Base-by-base conservation (phyloP, 2,888 invertebrate species). In the Oscheius sp. region DNA sequence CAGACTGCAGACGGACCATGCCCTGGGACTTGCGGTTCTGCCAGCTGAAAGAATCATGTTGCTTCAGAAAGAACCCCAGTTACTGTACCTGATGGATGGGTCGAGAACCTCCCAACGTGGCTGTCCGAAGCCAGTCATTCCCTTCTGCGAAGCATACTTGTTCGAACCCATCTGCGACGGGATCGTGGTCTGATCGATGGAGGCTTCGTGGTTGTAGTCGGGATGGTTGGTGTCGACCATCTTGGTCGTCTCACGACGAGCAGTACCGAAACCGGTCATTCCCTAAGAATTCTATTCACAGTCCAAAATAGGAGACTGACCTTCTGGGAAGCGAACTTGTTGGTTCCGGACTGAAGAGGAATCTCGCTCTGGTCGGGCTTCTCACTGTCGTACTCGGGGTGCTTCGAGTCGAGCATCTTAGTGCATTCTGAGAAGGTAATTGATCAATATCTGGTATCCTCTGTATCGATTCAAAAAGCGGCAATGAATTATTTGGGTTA, bases 51-150 rank as follows among this genome's bases (percentile, higher is more conserved):
- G 80, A 42, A 7, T 7, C 7, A 5, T 55, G 21, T 9, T 55
- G 3, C 5, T 55, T 55, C 21, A 21, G 21, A 21, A 21, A 21
- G 42, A 51, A 21, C 32, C 51, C 37, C 51, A 59, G 37, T 47
- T 70, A 68, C 7, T 55, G 29, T 29, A 29, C 55, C 55, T 29
- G 68, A 57, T 68, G 68, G 68, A 68, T 10, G 68, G 48, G 3
- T 70, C 59, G n/a, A 55, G 48, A 33, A 88, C 88, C 83, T 89
- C 88, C 87, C 88, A 89, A 70, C 89, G 82, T 42, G 82, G 82
- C 76, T 89, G 88, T 75, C 89, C 89, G 81, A 89, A 89, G 63
- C 86, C 80, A 72, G 89, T 89, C 89, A 89, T 89, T 58, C 80
- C 81, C 86, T 87, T 89, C 81, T 89, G 89, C 62, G 86, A 86